Base-by-base conservation (phyloP, 2,797 vertebrate species). In the Gobionotothen gibberifrons region DNA sequence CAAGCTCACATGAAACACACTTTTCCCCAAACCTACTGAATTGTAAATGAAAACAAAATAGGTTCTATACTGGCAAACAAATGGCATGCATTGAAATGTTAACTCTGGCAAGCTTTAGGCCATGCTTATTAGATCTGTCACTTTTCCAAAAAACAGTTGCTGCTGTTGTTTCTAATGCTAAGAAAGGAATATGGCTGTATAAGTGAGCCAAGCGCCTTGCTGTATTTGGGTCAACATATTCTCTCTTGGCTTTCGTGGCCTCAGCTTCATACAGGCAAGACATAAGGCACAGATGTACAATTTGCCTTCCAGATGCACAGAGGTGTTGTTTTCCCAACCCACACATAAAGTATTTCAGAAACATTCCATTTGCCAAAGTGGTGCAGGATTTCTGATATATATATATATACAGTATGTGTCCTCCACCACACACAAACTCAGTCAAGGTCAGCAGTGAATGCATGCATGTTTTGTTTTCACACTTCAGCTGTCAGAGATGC, bases 1-100 rank as follows among this genome's bases (percentile, higher is more conserved):
- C 22, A 40, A 64, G 48, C 65, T 80, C 55, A 75, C 36, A 76
- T 70, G 61, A 79, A 84, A 58, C 67, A 72, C 63, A 54, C 57
- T 70, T 66, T 39, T 68, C 58, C 46, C 69, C 42, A 3, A 84
- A 80, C 51, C 32, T 75, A 19, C 29, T 74, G 46, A 77, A 83
- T 81, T 81, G 70, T 86, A 66, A 77, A 88, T 81, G 63, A 82
- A 60, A 85, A 80, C 73, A 72, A 90, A 87, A 78, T 14, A 57
- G 48, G n/a, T 26, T 43, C n/a, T 58, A 29, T 19, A 69, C 32
- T 81, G 54, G 58, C 22, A 83, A 83, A 75, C 52, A 13, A 69
- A 81, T 8, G 2, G 14, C 72, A 72, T 85, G 29, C 56, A 87
- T 85, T 82, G 87, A 76, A 62, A 63, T 79, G 84, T 82, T 12